Evolutionary conservation across 2,113 vertebrate species (phyloP), one percentile per base, ranked within the genome.

Genomic region (Lepus timidus): DNA sequence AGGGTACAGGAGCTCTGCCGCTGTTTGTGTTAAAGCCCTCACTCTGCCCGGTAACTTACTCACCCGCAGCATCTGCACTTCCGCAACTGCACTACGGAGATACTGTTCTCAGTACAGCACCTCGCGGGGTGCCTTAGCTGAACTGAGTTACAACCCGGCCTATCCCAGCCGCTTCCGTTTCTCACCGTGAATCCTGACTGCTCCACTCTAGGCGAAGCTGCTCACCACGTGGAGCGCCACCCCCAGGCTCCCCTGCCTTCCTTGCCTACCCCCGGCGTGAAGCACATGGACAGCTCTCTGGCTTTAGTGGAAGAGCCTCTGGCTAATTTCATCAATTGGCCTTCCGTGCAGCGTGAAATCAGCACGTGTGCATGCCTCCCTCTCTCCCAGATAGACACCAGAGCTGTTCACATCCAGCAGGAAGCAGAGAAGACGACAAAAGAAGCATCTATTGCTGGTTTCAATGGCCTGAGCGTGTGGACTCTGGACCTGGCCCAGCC

Each of bases 341-440:
- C 33, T 44, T 31, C 81, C 36, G 33, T 33, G 51, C 73, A 9
- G n/a, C 61, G 31, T 1, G 17, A 92, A 85, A 73, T 20, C 25
- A 83, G 33, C 22, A n/a, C 67, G 29, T n/a, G 79, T 84, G 27
- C 6, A 73, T 36, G 23, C 49, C 25, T 2, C 2, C 23, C 29
- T 33, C 64, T 86, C 55, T 71, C 92, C 92, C 81, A 67, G 80
- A 65, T 85, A 76, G 64, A 93, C 29, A 86, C 23, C 52, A 94
- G 65, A 61, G 81, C 20, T n/a, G 6, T 14, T 36, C 52, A 65
- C 4, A 52, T 44, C 33, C 1, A 52, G 16, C 0, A 65, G 52
- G 31, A 86, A 96, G 78, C 76, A 86, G 19, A 89, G 52, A 58
- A n/a, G 16, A 90, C 22, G 58, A 22, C 23, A 82, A 75, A 67